Percentiles rank a stretch among this genome's conserved stretches.
These are phyloP conservation scores for Netelia virgata DNA, from an alignment of 2,888 invertebrate genomes.

Conservation along the genomic window DNA sequence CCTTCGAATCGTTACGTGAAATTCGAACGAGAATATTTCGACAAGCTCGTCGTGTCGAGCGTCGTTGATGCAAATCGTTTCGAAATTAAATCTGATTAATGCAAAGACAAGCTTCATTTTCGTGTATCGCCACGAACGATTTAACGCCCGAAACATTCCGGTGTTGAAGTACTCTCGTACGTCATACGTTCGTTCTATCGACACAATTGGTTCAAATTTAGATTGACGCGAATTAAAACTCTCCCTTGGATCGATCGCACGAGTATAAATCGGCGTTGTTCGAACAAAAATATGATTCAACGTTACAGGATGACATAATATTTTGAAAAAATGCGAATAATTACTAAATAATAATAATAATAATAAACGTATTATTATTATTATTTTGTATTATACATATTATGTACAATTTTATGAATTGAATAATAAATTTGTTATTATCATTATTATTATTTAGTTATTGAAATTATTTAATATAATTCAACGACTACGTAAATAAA, in stretches of 20 bases:
- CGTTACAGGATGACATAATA: no score
- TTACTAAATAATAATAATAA: no score
- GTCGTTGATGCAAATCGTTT: slow-evolving; percentile 3
- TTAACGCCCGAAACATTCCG: background rate
- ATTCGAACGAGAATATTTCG: slow-evolving; percentile 8
- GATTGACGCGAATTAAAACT: background rate
- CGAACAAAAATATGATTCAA: no score
- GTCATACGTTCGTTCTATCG: background rate
- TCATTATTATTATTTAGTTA: no score
- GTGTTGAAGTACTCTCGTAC: background rate
- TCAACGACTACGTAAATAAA: no score
- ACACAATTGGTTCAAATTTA: background rate
- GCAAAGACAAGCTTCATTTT: background rate
- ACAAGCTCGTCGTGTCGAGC: slow-evolving; percentile 17
- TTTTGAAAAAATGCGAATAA: no score
- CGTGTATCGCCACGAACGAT: background rate
- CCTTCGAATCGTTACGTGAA: background rate
- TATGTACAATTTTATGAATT: no score
- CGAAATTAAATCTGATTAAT: slow-evolving; percentile 1
- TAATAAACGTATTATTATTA: no score
- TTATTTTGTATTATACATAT: no score
- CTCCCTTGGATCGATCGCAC: background rate
- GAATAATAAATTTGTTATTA: no score
- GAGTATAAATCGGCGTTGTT: no score
- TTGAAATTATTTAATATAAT: no score